Evolutionary conservation across 2,797 vertebrate genomes (phyloP).

Genomic region (Paramormyrops hopkinsi): DNA sequence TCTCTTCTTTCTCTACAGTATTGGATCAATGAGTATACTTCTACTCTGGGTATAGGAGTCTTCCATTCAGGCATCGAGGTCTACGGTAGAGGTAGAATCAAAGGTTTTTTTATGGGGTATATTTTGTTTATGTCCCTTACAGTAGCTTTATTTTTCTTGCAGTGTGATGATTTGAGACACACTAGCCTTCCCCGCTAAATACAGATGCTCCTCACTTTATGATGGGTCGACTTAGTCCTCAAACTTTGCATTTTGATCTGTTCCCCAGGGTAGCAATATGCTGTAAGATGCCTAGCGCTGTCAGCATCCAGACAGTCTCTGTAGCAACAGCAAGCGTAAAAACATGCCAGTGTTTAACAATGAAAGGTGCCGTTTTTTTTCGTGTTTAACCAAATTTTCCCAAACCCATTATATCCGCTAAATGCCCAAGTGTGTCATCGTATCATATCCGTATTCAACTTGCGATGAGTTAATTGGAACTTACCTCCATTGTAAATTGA

Average conservation of each 20-base stretch:
- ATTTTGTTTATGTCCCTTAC: not conserved
- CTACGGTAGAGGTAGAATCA: conserved; percentile 78
- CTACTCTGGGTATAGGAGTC: conserved; percentile 89
- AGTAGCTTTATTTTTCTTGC: not conserved
- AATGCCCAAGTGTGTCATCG: not conserved
- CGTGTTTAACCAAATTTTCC: not conserved
- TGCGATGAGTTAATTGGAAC: not conserved
- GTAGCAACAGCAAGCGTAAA: not conserved
- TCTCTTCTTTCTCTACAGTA: conserved; percentile 62
- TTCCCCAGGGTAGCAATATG: not conserved
- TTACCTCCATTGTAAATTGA: not conserved
- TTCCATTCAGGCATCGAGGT: conserved; percentile 94
- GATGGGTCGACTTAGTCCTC: not conserved
- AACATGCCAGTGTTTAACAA: not conserved
- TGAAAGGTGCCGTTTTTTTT: not conserved
- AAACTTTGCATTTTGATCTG: not conserved
- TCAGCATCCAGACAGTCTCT: not conserved
- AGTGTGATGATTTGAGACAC: not conserved
- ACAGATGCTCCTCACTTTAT: not conserved
- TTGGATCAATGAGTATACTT: conserved; percentile 96
- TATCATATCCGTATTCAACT: not conserved
- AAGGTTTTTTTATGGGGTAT: not conserved
- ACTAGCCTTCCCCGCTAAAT: not conserved
- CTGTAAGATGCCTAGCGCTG: not conserved
- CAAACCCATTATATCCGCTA: not conserved